Percentiles rank a stretch among this genome's conserved stretches.
These are phyloP conservation scores for Propithecus coquereli DNA, from an alignment of 2,113 vertebrate species.

Conservation along the genomic window DNA sequence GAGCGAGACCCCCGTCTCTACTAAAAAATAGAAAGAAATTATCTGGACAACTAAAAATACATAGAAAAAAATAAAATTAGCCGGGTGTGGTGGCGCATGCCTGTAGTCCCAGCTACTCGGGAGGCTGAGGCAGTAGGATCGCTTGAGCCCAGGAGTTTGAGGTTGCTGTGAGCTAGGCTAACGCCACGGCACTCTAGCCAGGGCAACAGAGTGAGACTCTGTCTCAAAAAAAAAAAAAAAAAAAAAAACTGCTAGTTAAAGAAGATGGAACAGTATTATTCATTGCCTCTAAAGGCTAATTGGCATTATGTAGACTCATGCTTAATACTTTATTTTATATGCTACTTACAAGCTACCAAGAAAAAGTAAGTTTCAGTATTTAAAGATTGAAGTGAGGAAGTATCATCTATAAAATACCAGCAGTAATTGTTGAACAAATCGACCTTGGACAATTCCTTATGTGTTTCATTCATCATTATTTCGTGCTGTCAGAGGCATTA, in stretches of 20 bases:
- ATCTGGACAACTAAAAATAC: too few relatives aligned
- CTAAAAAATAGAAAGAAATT: too few relatives aligned
- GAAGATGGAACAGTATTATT: background rate
- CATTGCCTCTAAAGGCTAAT: background rate
- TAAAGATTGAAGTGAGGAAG: slow-evolving; percentile 62
- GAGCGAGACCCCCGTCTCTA: too few relatives aligned
- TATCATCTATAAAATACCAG: slow-evolving; percentile 62
- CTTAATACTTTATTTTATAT: background rate
- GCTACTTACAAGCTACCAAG: slow-evolving; percentile 26
- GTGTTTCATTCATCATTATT: slow-evolving; percentile 73
- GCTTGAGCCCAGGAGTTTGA: too few relatives aligned
- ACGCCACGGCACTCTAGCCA: too few relatives aligned
- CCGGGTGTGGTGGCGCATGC: too few relatives aligned
- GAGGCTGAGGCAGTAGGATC: too few relatives aligned
- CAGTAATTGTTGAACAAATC: slow-evolving; percentile 53
- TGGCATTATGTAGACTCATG: background rate
- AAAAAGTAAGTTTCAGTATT: slow-evolving; percentile 58
- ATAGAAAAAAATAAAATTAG: too few relatives aligned
- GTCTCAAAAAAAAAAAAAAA: too few relatives aligned
- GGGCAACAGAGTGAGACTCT: too few relatives aligned
- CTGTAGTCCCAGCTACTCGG: too few relatives aligned
- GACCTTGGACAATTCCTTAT: slow-evolving; percentile 67
- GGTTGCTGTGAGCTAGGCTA: too few relatives aligned
- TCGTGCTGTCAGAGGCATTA: slow-evolving; percentile 52
- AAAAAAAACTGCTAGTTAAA: slow-evolving; percentile 2